Evolutionary conservation across 2,797 vertebrate genomes (phyloP), one percentile per base, ranked within the genome.

Genomic region (Crenichthys baileyi): DNA sequence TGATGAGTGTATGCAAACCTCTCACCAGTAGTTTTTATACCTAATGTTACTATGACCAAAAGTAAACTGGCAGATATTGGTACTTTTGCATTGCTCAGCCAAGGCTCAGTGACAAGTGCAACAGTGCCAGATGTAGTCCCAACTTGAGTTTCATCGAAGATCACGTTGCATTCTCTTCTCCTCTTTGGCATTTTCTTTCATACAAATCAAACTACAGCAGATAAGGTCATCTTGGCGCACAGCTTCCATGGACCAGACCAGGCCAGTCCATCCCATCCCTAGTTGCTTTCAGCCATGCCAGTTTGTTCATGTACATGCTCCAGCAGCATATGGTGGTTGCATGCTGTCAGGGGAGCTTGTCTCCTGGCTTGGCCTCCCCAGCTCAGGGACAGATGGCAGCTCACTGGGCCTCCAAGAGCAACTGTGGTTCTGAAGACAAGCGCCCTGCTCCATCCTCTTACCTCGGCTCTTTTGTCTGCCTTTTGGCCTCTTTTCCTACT

Each of bases 321-420:
- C 91, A 93, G 94, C 95, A 96, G 94, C 97, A 97, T 97, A 97
- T 97, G 97, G 97, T 88, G 73, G 90, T 81, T 95, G 92, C 94
- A 95, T 84, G 91, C 95, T 96, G 96, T 95, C 91, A 94, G 95
- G 90, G 94, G 95, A 94, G 90, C 94, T 90, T 88, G 92, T 95
- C 95, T 96, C 95, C 96, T 94, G 95, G 95, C 93, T 95, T 82
- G 93, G 94, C 84, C 86, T 93, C 92, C 93, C 92, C 92, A 92
- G 93, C 94, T 94, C 92, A 88, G 93, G 95, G 96, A 96, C 96
- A 97, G 97, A 97, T 97, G 96, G 96, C 90, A 86, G 94, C 95
- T 96, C 96, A 90, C 94, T 96, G 95, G 94, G 94, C 95, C 95
- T 96, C 94, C 90, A 96, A 95, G 93, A 94, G 92, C 85, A 79